Conservation (phyloP, 2,888 invertebrate species). For the Stramonita haemastoma region DNA sequence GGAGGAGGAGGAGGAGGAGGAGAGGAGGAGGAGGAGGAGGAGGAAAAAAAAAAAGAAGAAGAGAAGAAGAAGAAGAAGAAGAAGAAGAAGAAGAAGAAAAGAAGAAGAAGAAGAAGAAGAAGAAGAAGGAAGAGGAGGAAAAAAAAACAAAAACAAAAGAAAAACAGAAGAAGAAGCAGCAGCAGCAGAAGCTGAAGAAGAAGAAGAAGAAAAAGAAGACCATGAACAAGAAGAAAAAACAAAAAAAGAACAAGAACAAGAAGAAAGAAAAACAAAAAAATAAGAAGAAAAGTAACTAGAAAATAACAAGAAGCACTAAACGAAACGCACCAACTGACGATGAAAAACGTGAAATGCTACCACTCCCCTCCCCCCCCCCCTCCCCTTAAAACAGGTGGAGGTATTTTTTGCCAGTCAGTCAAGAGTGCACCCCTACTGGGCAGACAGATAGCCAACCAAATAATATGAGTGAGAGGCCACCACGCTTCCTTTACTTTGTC, state of each 20-base stretch:
- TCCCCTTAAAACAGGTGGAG: too few species aligned
- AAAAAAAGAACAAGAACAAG: background rate
- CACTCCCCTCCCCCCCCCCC: background rate
- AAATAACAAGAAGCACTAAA: background rate
- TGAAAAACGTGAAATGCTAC: background rate
- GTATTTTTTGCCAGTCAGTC: too few species aligned
- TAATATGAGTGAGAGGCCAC: too few species aligned
- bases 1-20: background rate
- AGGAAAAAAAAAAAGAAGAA: background rate
- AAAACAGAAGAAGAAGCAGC: background rate
- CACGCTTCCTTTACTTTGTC: too few species aligned
- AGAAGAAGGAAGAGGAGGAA: background rate
- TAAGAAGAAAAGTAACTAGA: background rate
- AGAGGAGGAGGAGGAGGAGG: background rate
- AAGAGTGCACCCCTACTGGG: too few species aligned
- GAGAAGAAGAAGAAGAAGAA: background rate
- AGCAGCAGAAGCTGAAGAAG: background rate
- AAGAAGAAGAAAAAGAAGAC: background rate
- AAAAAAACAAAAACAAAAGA: background rate
- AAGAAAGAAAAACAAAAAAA: background rate
- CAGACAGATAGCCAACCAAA: too few species aligned
- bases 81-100: background rate
- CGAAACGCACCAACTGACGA: background rate
- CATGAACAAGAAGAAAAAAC: background rate
- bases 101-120: background rate